Evolutionary conservation across 92 coral and sea anemone species (phyloP).

Genomic region (Paramuricea clavata): DNA sequence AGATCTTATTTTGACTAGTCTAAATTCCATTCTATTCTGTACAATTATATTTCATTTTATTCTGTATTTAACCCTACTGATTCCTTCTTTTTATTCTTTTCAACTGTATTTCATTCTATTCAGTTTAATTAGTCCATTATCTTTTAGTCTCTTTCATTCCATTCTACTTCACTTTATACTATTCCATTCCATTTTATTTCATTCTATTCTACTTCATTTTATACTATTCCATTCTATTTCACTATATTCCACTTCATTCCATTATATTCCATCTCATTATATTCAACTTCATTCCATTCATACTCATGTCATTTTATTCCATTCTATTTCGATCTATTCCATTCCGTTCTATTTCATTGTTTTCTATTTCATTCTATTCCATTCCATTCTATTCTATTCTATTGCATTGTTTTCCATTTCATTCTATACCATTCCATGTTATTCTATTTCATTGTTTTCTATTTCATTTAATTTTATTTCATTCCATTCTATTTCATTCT

Average conservation of each 20-base stretch:
- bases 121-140: neutral
- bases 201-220: neutral
- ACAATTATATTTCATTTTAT: too few relatives aligned
- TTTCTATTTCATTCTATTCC: neutral
- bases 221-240: neutral
- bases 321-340: neutral
- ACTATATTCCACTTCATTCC: too few relatives aligned
- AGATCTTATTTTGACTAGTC: too few relatives aligned
- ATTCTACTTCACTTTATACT: neutral
- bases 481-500: constrained; percentile 4
- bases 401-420: neutral
- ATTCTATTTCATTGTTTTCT: neutral
- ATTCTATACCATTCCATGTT: neutral
- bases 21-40: too few relatives aligned
- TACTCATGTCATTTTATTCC: neutral
- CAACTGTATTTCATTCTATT: neutral
- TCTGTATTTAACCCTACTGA: too few relatives aligned
- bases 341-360: neutral
- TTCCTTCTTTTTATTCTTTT: neutral
- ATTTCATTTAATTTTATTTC: neutral
- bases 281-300: neutral
- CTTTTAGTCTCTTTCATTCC: neutral
- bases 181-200: neutral
- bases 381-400: neutral
- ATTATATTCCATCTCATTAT: too few relatives aligned